phyloP scores from a whole-genome alignment of 2,888 invertebrate species.

The Rhingia campestris region DNA sequence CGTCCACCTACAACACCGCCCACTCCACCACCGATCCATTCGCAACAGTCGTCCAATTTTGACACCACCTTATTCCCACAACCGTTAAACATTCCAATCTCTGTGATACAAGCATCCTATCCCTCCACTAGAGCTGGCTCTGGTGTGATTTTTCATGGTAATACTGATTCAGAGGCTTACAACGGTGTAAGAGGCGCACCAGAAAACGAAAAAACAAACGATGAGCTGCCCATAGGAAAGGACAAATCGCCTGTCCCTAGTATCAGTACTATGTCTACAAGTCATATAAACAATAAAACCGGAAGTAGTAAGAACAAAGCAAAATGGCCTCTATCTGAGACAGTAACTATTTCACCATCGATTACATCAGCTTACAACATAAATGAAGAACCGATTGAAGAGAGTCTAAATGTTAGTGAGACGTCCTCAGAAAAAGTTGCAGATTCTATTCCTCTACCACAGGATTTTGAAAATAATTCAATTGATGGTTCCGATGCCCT shows the following conservation, averaged over 20 bases:
- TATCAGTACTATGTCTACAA: constrained; percentile 77
- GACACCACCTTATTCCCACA: constrained; percentile 3
- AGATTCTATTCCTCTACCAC: constrained; percentile 77
- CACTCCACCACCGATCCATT: constrained; percentile 30
- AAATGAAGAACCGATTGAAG: constrained; percentile 45
- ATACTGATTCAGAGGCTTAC: constrained; percentile 25
- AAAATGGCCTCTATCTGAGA: constrained; percentile 80
- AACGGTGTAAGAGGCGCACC: neutral
- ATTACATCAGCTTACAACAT: constrained; percentile 43
- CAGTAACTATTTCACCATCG: constrained; percentile 52
- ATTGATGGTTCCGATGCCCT: constrained; percentile 79
- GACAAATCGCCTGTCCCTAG: constrained; percentile 77
- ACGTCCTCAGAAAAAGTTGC: constrained; percentile 79
- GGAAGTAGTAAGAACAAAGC: constrained; percentile 79
- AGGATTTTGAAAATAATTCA: constrained; percentile 82
- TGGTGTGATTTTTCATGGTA: constrained; percentile 25
- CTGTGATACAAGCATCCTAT: constrained; percentile 52
- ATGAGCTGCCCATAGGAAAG: constrained; percentile 79
- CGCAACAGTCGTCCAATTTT: constrained; percentile 24
- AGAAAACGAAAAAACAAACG: constrained; percentile 50
- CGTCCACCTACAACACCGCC: constrained; percentile 36
- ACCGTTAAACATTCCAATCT: constrained; percentile 43
- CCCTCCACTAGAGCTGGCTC: constrained; percentile 45
- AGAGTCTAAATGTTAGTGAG: constrained; percentile 72
- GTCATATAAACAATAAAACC: constrained; percentile 77